These are phyloP conservation scores for Notoglanidium macrostoma DNA, from an alignment of 2,797 vertebrate species.

Conservation along the genomic window DNA sequence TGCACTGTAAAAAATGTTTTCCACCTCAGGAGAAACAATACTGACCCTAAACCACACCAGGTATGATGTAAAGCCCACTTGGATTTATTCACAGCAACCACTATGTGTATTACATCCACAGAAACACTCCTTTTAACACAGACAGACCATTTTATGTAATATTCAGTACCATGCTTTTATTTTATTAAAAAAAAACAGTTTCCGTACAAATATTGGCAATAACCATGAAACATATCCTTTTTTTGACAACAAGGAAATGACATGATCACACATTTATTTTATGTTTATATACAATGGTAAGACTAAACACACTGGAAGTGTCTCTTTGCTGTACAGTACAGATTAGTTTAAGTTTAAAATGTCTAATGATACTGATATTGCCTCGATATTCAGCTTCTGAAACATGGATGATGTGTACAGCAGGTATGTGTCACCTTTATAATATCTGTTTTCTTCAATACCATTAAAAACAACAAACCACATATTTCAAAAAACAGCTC, in stretches of 20 bases:
- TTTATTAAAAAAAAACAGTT: constrained; percentile 22
- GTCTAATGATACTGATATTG: constrained; percentile 33
- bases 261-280: constrained; percentile 13
- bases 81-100: neutral
- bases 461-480: constrained; percentile 7
- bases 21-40: neutral
- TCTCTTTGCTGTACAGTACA: constrained; percentile 4
- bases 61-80: neutral
- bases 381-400: constrained; percentile 22
- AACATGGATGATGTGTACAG: constrained; percentile 6
- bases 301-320: constrained; percentile 8
- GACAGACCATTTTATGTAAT: neutral
- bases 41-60: neutral
- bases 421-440: neutral
- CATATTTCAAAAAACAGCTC: neutral
- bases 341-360: constrained; percentile 10
- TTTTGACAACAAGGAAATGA: constrained; percentile 2
- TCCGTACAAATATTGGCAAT: constrained; percentile 38
- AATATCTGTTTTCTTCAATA: constrained; percentile 1
- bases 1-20: constrained; percentile 65
- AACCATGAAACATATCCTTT: constrained; percentile 32
- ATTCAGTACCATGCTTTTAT: constrained; percentile 43
- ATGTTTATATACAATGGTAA: constrained; percentile 24
- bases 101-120: neutral
- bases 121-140: neutral